A percentile compares a stretch with the other conserved stretches of the same genome.
These are phyloP conservation scores for Hippopotamus amphibius DNA, from an alignment of 2,113 vertebrate genomes.

Conservation along the genomic window DNA sequence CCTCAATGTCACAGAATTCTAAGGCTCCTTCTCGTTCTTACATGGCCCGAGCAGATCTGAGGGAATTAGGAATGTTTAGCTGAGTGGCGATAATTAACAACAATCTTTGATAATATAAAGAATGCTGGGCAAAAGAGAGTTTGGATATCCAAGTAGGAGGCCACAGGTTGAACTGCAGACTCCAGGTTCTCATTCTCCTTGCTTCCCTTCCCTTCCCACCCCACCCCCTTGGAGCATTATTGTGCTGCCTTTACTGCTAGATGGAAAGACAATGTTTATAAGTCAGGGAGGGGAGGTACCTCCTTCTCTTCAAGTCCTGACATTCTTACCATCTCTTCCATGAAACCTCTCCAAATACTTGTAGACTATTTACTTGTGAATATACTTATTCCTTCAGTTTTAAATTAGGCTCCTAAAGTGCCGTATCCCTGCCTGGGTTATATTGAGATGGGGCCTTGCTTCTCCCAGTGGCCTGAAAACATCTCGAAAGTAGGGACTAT, in stretches of 20 bases:
- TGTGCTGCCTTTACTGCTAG: not conserved
- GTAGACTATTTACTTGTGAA: not conserved
- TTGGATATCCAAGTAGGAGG: not conserved
- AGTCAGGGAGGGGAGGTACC: not conserved
- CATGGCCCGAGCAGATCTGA: not conserved
- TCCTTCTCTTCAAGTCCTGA: not conserved
- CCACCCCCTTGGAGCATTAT: accelerated
- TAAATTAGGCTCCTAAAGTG: not conserved
- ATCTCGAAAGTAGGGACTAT: not conserved
- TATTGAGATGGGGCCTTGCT: slow-evolving; percentile 24
- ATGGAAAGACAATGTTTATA: not conserved
- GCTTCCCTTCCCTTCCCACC: not conserved
- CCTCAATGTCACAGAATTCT: not conserved
- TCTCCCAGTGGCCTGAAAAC: not conserved
- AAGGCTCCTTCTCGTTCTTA: not conserved
- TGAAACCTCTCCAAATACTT: not conserved
- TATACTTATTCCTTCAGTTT: slow-evolving; percentile 41
- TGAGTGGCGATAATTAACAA: not conserved
- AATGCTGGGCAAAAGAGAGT: not conserved
- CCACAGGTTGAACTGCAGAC: not conserved
- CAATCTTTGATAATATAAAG: not conserved
- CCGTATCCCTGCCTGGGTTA: not conserved
- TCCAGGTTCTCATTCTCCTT: not conserved
- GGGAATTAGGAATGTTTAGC: not conserved
- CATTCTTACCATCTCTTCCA: not conserved